Percentiles rank a stretch among this genome's conserved stretches.
Conservation (phyloP, 2,888 invertebrate genomes). For the Selenia dentaria region DNA sequence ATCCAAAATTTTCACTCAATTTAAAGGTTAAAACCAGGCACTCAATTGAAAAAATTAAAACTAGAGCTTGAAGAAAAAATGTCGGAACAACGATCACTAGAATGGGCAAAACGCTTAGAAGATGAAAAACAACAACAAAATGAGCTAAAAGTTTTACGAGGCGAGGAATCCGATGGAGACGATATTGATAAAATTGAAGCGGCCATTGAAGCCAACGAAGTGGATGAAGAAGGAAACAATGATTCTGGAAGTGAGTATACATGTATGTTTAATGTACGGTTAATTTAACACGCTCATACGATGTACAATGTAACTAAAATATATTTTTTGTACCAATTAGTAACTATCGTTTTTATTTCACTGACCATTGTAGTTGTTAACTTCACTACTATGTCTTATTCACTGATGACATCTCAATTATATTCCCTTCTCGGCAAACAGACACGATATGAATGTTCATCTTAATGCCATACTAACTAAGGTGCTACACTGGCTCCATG, state of each 20-base stretch:
- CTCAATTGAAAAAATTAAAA: conserved; percentile 88
- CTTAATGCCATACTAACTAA: too few relatives aligned
- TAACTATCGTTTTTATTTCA: too few relatives aligned
- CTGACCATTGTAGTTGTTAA: too few relatives aligned
- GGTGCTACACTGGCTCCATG: too few relatives aligned
- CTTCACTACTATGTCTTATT: too few relatives aligned
- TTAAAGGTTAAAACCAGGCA: conserved; percentile 87
- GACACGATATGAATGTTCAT: too few relatives aligned
- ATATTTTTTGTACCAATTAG: too few relatives aligned
- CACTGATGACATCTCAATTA: too few relatives aligned
- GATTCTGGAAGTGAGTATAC: conserved; percentile 37
- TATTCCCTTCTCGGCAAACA: too few relatives aligned
- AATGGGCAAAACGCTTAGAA: conserved; percentile 87
- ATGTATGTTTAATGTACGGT: too few relatives aligned
- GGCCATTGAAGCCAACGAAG: conserved; percentile 60
- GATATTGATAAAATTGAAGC: conserved; percentile 73
- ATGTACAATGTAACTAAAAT: too few relatives aligned
- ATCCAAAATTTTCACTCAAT: neutral
- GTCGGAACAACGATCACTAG: conserved; percentile 87
- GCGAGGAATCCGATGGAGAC: conserved; percentile 60
- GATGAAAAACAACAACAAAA: conserved; percentile 70
- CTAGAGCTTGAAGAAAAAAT: conserved; percentile 89
- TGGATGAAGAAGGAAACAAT: conserved; percentile 49
- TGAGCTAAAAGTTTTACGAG: conserved; percentile 58
- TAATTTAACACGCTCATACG: too few relatives aligned